Evolutionary conservation across 2,797 vertebrate species (phyloP), one percentile per base, ranked within the genome.

Genomic region (Glyptemys insculpta): DNA sequence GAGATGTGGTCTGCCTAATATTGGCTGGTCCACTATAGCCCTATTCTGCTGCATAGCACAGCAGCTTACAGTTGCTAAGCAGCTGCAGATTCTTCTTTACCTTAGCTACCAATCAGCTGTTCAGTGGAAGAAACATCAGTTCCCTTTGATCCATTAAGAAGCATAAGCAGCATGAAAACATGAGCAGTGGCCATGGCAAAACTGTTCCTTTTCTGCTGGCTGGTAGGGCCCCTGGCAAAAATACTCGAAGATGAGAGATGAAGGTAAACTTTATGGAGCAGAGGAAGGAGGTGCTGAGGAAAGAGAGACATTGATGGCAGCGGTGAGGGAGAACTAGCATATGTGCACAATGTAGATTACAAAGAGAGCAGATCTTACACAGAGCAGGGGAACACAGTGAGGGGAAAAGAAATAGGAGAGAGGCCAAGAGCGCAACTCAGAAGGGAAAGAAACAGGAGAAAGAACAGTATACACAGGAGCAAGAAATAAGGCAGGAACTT

Each of bases 1-100:
- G 89, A 92, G 2, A 1, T 0, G 0, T 79, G 87, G 72, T 50
- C 79, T 62, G 5, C 90, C 1, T 8, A 25, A 74, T 82, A 82
- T 65, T 65, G 84, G 44, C 81, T 94, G 15, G 7, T 79, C 54
- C 68, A 0, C 5, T 57, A 52, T 85, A 65, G 86, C 59, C 53
- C 86, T 18, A 12, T 0, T 29, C 54, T 86, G 49, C 93, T 47
- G 86, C 82, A 4, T 11, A 87, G 37, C n/a, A 10, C 92, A 89
- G 93, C 96, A 95, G 94, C 89, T 96, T 92, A 76, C 94, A 94
- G 92, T 97, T 97, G 96, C 97, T 95, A 90, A 93, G 95, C 97
- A 97, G 97, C 96, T 96, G 96, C 94, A 68, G 94, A 83, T 93
- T 88, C 5, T 5, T 27, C 12, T 80, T 49, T 91, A 91, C 95